These are phyloP conservation scores for Lutraria lutraria DNA, from an alignment of 2,888 invertebrate species.

Conservation along the genomic window DNA sequence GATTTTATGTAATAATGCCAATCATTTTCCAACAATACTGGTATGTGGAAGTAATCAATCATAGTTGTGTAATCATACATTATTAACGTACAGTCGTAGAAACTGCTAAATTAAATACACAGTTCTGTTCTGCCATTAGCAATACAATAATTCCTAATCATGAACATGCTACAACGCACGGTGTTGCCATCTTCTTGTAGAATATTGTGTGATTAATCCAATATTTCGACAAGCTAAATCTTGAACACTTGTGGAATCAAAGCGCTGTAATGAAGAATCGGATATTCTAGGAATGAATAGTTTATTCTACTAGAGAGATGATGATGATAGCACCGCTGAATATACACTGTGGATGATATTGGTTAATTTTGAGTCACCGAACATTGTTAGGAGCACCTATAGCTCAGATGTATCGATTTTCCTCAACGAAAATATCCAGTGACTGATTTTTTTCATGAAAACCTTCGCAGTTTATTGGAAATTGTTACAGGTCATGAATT, in stretches of 20 bases:
- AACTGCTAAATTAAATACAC: neutral
- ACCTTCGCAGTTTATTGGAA: too few relatives aligned
- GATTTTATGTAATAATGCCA: neutral
- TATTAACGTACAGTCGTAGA: neutral
- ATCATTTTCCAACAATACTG: neutral
- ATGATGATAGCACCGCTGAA: too few relatives aligned
- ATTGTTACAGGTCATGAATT: too few relatives aligned
- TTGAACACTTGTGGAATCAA: neutral
- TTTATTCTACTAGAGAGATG: neutral
- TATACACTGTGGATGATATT: too few relatives aligned
- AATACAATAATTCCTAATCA: neutral
- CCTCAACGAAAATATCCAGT: too few relatives aligned
- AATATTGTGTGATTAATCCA: neutral
- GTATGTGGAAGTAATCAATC: neutral
- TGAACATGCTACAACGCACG: neutral
- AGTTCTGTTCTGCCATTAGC: neutral
- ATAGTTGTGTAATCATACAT: neutral
- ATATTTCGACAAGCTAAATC: neutral
- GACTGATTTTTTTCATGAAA: too few relatives aligned
- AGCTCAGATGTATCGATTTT: too few relatives aligned
- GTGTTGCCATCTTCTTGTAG: neutral
- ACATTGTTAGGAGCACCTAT: too few relatives aligned
- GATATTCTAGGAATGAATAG: neutral
- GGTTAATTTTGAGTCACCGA: too few relatives aligned
- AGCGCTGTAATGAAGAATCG: neutral